A percentile compares a stretch with the other conserved stretches of the same genome.
phyloP scores from a whole-genome alignment of 64 coral and sea anemone species.

The Platygyra sinensis region DNA sequence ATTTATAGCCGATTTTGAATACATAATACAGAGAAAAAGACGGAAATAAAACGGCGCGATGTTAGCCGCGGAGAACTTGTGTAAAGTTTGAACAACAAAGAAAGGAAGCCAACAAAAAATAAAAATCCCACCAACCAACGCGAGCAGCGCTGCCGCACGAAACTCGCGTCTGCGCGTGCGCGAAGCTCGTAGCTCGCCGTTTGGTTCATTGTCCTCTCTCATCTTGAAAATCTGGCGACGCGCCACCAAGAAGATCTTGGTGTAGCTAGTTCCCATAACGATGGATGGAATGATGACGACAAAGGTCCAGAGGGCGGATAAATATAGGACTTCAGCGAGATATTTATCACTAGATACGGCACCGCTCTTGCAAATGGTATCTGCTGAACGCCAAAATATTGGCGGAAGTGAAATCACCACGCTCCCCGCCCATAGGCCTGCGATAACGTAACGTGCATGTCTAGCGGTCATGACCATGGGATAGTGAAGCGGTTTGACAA shows the following conservation, averaged over 20 bases:
- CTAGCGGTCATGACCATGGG: constrained; percentile 75
- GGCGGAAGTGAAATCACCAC: constrained; percentile 76
- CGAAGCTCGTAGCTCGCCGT: background rate
- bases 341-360: constrained; percentile 76
- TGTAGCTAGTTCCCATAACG: constrained; percentile 77
- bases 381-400: constrained; percentile 69
- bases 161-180: constrained; percentile 70
- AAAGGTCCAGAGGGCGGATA: constrained; percentile 84
- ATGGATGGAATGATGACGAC: constrained; percentile 84
- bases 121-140: constrained; percentile 85
- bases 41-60: constrained; percentile 72
- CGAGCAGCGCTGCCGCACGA: constrained; percentile 81
- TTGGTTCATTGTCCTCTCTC: constrained; percentile 48
- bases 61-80: constrained; percentile 70
- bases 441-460: constrained; percentile 73
- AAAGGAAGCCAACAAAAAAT: constrained; percentile 90
- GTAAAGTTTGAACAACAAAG: constrained; percentile 84
- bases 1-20: constrained; percentile 86
- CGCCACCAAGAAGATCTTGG: constrained; percentile 83
- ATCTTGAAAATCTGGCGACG: constrained; percentile 77
- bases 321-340: constrained; percentile 71
- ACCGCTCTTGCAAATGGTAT: constrained; percentile 89
- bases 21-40: constrained; percentile 83
- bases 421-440: constrained; percentile 73
- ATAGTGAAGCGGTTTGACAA: constrained; percentile 87